Conservation (phyloP, 1,140 invertebrate species). For the Drosophila nigrodunni region DNA sequence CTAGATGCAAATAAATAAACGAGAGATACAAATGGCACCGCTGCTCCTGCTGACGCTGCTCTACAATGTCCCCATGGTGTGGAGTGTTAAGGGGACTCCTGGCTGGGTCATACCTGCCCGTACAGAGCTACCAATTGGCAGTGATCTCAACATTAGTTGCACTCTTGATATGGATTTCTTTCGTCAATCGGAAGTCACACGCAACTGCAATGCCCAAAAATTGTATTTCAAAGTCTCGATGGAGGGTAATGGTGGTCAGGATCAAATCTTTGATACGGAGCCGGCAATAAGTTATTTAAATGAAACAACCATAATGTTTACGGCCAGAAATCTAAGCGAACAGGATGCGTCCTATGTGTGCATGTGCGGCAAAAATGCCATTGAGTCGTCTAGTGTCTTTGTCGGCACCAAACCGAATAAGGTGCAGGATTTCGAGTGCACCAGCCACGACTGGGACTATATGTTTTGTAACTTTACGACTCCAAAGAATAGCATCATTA, state of each 20-base stretch:
- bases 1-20: constrained; percentile 9
- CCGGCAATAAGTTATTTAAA: constrained; percentile 45
- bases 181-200: not conserved
- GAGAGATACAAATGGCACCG: constrained; percentile 22
- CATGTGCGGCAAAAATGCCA: constrained; percentile 61
- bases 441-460: constrained; percentile 65
- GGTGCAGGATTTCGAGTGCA: constrained; percentile 62
- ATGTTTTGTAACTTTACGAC: constrained; percentile 74
- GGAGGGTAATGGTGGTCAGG: constrained; percentile 1
- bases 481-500: constrained; percentile 60
- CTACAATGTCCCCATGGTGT: constrained; percentile 1
- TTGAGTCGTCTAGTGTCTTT: constrained; percentile 48
- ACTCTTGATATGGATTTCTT: constrained; percentile 62
- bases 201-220: constrained; percentile 44
- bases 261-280: not conserved
- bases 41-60: constrained; percentile 30
- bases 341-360: constrained; percentile 59
- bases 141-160: constrained; percentile 64
- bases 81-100: constrained; percentile 34
- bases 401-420: constrained; percentile 57
- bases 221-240: constrained; percentile 46
- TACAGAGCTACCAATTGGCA: constrained; percentile 57
- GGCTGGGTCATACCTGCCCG: constrained; percentile 55
- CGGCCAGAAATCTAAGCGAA: constrained; percentile 30
- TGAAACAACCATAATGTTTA: constrained; percentile 54